phyloP scores from a whole-genome alignment of 2,888 invertebrate genomes.

The Camponotus fellah region DNA sequence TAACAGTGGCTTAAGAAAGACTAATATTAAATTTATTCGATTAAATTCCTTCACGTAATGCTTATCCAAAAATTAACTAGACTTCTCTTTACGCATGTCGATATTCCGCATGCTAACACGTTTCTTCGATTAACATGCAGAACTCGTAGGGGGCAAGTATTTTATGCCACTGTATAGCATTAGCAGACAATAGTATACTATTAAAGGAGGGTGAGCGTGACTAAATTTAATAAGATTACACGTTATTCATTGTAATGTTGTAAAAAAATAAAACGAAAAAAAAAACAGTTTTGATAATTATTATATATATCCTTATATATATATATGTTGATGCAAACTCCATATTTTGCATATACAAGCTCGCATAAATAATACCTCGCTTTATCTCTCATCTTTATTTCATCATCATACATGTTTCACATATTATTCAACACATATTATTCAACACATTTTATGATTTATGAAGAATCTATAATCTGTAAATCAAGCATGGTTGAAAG shows the following conservation, averaged over 20 bases:
- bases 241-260: slow-evolving; percentile 8
- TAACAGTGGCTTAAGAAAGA: not conserved
- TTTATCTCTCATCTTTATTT: slow-evolving; percentile 23
- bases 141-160: slow-evolving; percentile 77
- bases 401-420: slow-evolving; percentile 14
- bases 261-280: not conserved
- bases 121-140: slow-evolving; percentile 75
- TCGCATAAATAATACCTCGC: not conserved
- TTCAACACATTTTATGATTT: slow-evolving; percentile 36
- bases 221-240: slow-evolving; percentile 72
- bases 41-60: not conserved
- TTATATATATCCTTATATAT: slow-evolving; percentile 6
- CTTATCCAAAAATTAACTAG: slow-evolving; percentile 1
- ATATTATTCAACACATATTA: slow-evolving; percentile 33
- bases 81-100: slow-evolving; percentile 38
- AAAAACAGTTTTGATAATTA: slow-evolving; percentile 21
- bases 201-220: slow-evolving; percentile 81
- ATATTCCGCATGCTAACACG: slow-evolving; percentile 67
- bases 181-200: slow-evolving; percentile 77
- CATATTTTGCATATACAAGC: not conserved
- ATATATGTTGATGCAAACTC: slow-evolving; percentile 35
- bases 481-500: slow-evolving; percentile 35
- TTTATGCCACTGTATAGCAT: slow-evolving; percentile 72
- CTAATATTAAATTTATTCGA: slow-evolving; percentile 7
- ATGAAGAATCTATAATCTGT: slow-evolving; percentile 30